Evolutionary conservation across 2,797 vertebrate species (phyloP), one percentile per base, ranked within the genome.

Genomic region (Halcyon chelicuti): DNA sequence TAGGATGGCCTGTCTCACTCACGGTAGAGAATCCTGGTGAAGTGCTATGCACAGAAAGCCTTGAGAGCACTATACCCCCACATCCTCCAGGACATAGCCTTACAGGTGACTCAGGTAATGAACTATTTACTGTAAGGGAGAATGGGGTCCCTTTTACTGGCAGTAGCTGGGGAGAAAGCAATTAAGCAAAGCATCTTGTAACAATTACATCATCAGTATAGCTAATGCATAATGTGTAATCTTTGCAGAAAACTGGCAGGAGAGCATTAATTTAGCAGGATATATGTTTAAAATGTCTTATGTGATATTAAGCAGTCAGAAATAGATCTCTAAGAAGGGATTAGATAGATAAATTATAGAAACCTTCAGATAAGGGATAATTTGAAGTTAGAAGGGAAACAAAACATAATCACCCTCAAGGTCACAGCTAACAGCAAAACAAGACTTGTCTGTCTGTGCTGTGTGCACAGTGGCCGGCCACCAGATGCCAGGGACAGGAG

Each of bases 31-130:
- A 47, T 47, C 31, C 28, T 0, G 0, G 26, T 35, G 47, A 87
- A 68, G 9, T 71, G 44, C 44, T 68, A 3, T 39, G 46, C 15
- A 49, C 25, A 68, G 51, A 37, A 28, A 88, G 4, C 22, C 92
- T 23, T 82, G 31, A 29, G 65, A 78, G 19, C 16, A 8, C 52
- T 21, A 28, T 11, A 52, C 5, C 4, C 19, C 12, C 35, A 35
- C 9, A 10, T 21, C 15, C 26, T 54, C 13, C 29, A 39, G 68
- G 68, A 16, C 44, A 73, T 0, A 0, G 60, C 49, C 57, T 71
- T 74, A 16, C 33, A 80, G 67, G 83, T 95, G 82, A 91, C 87
- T 88, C 83, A 63, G 46, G n/a, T 91, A 89, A 95, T 84, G 90
- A 95, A 96, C 87, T 28, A 78, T 29, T 82, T 93, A 93, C 90